Conservation (phyloP, 2,888 invertebrate genomes). For the Temnothorax rugatulus region DNA sequence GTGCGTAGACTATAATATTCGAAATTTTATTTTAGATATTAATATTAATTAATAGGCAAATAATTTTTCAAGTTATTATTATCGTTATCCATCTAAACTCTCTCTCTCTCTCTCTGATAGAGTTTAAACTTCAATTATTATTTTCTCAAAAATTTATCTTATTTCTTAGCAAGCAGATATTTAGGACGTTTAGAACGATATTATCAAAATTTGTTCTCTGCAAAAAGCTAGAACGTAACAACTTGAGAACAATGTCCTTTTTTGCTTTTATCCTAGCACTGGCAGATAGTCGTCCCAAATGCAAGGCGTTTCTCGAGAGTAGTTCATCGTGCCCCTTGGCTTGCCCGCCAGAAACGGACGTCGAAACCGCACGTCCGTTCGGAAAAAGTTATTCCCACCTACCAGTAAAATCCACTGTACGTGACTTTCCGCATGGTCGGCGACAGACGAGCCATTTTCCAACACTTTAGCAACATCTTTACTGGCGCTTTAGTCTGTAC, state of each 20-base stretch:
- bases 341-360: conserved; percentile 62
- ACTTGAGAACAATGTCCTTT: conserved; percentile 40
- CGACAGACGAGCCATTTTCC: conserved; percentile 72
- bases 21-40: neutral
- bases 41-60: neutral
- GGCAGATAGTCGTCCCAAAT: conserved; percentile 59
- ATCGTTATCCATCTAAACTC: neutral
- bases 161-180: neutral
- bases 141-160: conserved; percentile 11
- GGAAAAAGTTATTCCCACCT: conserved; percentile 75
- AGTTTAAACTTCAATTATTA: neutral
- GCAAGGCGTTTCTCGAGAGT: conserved; percentile 57
- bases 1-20: neutral
- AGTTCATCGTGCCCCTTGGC: conserved; percentile 63
- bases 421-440: conserved; percentile 78
- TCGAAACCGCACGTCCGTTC: conserved; percentile 74
- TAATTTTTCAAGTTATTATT: neutral
- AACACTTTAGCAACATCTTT: conserved; percentile 72
- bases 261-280: neutral
- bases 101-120: neutral
- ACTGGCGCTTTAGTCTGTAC: conserved; percentile 52
- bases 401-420: conserved; percentile 76
- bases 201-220: conserved; percentile 41
- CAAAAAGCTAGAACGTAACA: conserved; percentile 42
- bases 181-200: conserved; percentile 27